Evolutionary conservation across 2,113 vertebrate species (phyloP).

Genomic region (Rhea americana): DNA sequence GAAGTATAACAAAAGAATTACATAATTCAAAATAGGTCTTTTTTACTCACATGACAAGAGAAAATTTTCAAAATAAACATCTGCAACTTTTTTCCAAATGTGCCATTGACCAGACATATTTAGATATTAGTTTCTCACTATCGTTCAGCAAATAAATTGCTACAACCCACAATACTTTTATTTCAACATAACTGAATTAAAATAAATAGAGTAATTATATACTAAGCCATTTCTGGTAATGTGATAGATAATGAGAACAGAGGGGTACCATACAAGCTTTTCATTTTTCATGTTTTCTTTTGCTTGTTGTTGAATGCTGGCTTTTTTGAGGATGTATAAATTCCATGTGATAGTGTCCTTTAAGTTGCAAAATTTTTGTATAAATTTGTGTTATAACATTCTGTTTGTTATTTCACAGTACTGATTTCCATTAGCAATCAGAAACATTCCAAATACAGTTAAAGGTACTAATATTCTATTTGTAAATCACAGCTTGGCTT

Average conservation of each 20-base stretch:
- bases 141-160: background rate
- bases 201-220: background rate
- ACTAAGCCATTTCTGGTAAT: background rate
- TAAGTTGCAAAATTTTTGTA: background rate
- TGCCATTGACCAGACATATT: rapidly evolving
- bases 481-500: constrained; percentile 46
- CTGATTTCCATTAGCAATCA: constrained; percentile 39
- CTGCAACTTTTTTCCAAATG: background rate
- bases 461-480: constrained; percentile 39
- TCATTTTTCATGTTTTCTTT: constrained; percentile 19
- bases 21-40: background rate
- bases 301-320: constrained; percentile 26
- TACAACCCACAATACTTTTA: background rate
- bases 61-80: background rate
- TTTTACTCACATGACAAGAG: background rate
- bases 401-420: constrained; percentile 38
- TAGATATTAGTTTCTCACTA: background rate
- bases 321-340: constrained; percentile 26
- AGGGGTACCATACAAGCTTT: background rate
- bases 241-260: background rate
- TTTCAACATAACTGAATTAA: background rate
- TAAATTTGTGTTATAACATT: constrained; percentile 20
- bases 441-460: constrained; percentile 39
- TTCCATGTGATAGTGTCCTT: background rate
- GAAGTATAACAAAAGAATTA: background rate